Evolutionary conservation across 2,888 invertebrate species (phyloP).

Genomic region (Ptilodon capucinus): DNA sequence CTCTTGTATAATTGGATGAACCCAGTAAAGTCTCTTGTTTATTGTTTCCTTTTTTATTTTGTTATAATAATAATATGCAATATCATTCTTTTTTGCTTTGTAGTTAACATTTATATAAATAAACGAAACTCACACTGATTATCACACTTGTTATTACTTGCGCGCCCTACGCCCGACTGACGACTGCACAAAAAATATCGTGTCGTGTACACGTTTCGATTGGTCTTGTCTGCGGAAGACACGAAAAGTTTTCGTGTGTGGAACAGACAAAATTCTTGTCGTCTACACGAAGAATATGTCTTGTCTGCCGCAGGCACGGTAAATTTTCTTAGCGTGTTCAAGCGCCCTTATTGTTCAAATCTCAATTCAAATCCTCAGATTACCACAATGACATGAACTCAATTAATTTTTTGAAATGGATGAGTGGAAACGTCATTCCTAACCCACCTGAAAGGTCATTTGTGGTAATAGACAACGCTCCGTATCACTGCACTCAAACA

Average conservation of each 20-base stretch:
- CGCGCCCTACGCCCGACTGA: slow-evolving; percentile 3
- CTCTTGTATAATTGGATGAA: slow-evolving; percentile 5
- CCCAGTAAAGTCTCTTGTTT: slow-evolving; percentile 5
- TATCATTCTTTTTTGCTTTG: slow-evolving; percentile 1
- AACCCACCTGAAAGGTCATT: slow-evolving; percentile 19
- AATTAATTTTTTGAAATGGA: slow-evolving; percentile 17
- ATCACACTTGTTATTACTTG: slow-evolving; percentile 2
- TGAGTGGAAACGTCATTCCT: slow-evolving; percentile 16
- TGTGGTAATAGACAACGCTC: slow-evolving; percentile 26
- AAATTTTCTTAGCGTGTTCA: slow-evolving; percentile 13
- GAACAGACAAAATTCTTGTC: slow-evolving; percentile 8
- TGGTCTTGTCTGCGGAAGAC: slow-evolving; percentile 6
- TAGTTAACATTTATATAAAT: slow-evolving; percentile 2
- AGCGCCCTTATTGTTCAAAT: slow-evolving; percentile 22
- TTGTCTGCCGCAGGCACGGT: slow-evolving; percentile 15
- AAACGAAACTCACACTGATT: neutral
- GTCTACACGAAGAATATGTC: slow-evolving; percentile 4
- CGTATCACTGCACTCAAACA: slow-evolving; percentile 21
- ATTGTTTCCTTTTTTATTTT: slow-evolving; percentile 4
- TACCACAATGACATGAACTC: slow-evolving; percentile 21
- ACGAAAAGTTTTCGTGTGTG: slow-evolving; percentile 7
- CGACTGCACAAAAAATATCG: slow-evolving; percentile 1
- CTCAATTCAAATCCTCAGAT: slow-evolving; percentile 18
- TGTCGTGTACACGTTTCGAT: slow-evolving; percentile 2
- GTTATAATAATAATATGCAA: neutral